These are phyloP conservation scores for Smittia sp. DNA, from an alignment of 2,888 invertebrate species.

Conservation along the genomic window DNA sequence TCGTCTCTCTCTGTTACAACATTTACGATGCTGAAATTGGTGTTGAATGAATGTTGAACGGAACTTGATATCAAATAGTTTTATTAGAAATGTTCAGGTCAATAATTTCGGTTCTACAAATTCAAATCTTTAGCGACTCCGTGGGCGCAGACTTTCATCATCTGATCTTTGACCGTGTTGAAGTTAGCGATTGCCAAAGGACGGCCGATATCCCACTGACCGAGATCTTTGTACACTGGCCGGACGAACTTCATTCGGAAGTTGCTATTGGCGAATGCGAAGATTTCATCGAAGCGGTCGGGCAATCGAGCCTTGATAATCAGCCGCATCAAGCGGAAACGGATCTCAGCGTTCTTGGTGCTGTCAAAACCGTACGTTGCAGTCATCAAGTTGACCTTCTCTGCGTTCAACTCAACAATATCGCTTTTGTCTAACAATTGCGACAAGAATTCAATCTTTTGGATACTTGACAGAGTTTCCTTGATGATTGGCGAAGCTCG, in stretches of 20 bases:
- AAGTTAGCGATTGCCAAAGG: constrained; percentile 70
- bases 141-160: constrained; percentile 81
- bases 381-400: constrained; percentile 59
- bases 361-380: constrained; percentile 61
- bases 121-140: constrained; percentile 71
- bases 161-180: constrained; percentile 63
- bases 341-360: constrained; percentile 76
- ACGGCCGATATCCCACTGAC: constrained; percentile 72
- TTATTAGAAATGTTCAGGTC: not conserved
- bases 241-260: constrained; percentile 91
- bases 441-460: constrained; percentile 67
- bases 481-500: constrained; percentile 58
- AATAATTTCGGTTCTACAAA: not conserved
- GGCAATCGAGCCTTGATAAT: constrained; percentile 72
- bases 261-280: constrained; percentile 76
- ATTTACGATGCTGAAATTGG: not conserved
- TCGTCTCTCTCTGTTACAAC: constrained; percentile 35
- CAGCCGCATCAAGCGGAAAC: constrained; percentile 72
- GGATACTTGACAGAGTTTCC: constrained; percentile 59
- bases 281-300: constrained; percentile 63
- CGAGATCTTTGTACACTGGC: constrained; percentile 82
- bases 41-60: not conserved
- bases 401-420: constrained; percentile 55
- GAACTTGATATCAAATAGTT: not conserved
- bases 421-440: constrained; percentile 59